Percentiles rank a stretch among this genome's conserved stretches.
These are phyloP conservation scores for Recurvirostra avosetta DNA, from an alignment of 2,113 vertebrate genomes.

Conservation along the genomic window DNA sequence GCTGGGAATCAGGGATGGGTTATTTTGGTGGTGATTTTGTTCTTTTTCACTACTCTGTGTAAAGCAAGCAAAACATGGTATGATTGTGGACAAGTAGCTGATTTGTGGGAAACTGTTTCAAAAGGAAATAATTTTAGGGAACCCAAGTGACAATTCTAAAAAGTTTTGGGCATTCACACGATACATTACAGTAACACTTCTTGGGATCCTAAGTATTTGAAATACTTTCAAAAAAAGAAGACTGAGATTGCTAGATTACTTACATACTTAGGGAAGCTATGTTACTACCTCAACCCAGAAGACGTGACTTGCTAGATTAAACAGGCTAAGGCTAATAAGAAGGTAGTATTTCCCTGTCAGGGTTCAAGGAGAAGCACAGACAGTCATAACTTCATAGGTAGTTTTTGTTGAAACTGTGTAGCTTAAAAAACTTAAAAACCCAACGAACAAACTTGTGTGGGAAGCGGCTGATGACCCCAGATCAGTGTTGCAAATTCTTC, in stretches of 20 bases:
- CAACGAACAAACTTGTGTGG: not conserved
- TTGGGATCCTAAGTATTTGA: not conserved
- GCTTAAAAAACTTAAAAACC: not conserved
- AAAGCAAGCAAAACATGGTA: not conserved
- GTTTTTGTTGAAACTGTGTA: not conserved
- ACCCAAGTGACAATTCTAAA: not conserved
- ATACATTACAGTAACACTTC: not conserved
- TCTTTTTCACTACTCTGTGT: not conserved
- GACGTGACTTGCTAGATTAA: not conserved
- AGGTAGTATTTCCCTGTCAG: not conserved
- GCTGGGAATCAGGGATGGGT: not conserved
- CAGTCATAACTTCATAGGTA: not conserved
- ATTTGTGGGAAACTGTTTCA: not conserved
- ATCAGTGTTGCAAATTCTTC: not conserved
- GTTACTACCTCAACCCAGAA: not conserved
- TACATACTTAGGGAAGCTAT: not conserved
- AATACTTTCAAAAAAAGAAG: not conserved
- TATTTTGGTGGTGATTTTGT: not conserved
- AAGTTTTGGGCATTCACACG: accelerated
- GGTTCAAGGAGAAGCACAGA: not conserved
- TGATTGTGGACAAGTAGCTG: not conserved
- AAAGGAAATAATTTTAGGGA: not conserved
- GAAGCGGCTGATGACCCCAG: not conserved
- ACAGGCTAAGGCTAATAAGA: not conserved
- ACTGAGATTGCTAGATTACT: not conserved